Evolutionary conservation across 2,888 invertebrate species (phyloP), one percentile per base, ranked within the genome.

Genomic region (Homarus gammarus): DNA sequence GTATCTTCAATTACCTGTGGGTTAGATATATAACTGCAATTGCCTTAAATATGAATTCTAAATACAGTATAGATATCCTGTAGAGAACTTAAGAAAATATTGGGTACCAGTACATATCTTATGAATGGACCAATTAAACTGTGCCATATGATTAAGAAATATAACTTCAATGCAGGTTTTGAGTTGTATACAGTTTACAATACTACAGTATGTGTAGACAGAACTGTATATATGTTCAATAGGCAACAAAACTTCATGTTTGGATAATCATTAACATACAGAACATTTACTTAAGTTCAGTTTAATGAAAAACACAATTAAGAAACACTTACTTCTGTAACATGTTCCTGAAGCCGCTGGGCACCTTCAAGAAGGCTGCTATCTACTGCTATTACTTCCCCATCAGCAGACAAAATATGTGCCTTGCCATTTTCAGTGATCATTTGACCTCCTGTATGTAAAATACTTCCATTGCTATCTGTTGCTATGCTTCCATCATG

Each of bases 331-430:
- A 87, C 87, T 70, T 88, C 78, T 1, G 87, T 81, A n/a, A 88
- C 88, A 70, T 88, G 84, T n/a, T 82, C 61, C 22, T 51, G 82
- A 12, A 88, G 77, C 22, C 38, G n/a, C 18, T 83, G 77, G 2
- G 83, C 31, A 1, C 64, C 88, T 8, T 84, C 75, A 36, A 88
- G 49, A 1, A 88, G 72, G 2, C 49, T 70, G 40, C 84, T 49
- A 38, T 83, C 83, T 31, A 88, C 70, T 10, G 83, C 77, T 27
- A 88, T 84, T 33, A 84, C 51, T 15, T 88, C 88, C 31, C 88
- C 88, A 68, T 87, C 82, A 68, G 83, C 27, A 0, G 83, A 84
- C 40, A 84, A 40, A 49, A 88, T 68, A 27, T 88, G 88, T 0
- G 88, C 70, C 22, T 88, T 88, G 18, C 44, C 84, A 36, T 18